Evolutionary conservation across 1,140 invertebrate genomes (phyloP).

Genomic region (Drosophila miranda): DNA sequence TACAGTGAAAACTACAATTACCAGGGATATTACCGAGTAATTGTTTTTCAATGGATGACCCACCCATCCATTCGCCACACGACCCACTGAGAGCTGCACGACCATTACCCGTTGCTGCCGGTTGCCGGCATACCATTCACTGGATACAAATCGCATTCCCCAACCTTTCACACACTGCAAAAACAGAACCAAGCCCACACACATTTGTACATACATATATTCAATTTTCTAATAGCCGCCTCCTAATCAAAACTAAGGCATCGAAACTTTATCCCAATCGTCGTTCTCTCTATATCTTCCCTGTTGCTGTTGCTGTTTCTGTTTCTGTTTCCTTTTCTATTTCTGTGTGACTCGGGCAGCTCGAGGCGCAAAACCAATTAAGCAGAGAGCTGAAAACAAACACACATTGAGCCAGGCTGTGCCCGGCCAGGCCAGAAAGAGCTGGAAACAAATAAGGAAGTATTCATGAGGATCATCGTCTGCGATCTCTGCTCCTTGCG

Average conservation of each 20-base stretch:
- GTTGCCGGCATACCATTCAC: constrained; percentile 14
- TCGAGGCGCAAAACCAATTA: constrained; percentile 78
- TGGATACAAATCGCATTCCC: constrained; percentile 42
- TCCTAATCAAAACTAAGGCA: constrained; percentile 76
- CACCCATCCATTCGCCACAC: constrained; percentile 16
- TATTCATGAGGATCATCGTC: constrained; percentile 53
- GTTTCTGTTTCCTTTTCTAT: not conserved
- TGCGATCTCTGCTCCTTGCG: constrained; percentile 39
- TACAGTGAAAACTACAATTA: too few relatives aligned
- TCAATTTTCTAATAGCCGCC: constrained; percentile 80
- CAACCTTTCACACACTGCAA: constrained; percentile 51
- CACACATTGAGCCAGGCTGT: constrained; percentile 7
- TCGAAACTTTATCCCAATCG: constrained; percentile 48
- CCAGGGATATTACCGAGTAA: too few relatives aligned
- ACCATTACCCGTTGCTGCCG: constrained; percentile 25
- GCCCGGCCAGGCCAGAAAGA: constrained; percentile 9
- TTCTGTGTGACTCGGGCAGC: constrained; percentile 24
- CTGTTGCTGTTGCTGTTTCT: too few relatives aligned
- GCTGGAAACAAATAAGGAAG: constrained; percentile 71
- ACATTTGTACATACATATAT: constrained; percentile 31
- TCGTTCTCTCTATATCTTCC: constrained; percentile 21
- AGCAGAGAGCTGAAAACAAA: constrained; percentile 53
- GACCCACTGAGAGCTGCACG: constrained; percentile 49
- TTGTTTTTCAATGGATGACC: not conserved
- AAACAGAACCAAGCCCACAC: constrained; percentile 2